Percentiles rank a stretch among this genome's conserved stretches.
Evolutionary conservation across 2,888 invertebrate genomes (phyloP).

Genomic region (Meteorus cinctellus): DNA sequence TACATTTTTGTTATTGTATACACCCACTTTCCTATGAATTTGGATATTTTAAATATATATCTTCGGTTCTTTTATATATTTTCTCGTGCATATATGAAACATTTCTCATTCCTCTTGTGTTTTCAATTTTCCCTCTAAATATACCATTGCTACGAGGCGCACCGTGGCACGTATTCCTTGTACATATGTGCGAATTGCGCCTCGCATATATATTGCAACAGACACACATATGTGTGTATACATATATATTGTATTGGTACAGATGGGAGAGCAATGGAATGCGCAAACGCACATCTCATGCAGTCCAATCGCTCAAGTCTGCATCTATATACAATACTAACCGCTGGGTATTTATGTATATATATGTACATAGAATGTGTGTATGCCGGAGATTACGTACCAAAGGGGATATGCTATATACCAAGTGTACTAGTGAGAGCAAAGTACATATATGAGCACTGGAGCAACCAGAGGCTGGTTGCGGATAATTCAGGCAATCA

Average conservation of each 20-base stretch:
- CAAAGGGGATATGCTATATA: constrained; percentile 26
- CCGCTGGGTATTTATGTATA: constrained; percentile 22
- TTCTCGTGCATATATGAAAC: background rate
- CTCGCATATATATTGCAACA: constrained; percentile 9
- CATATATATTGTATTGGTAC: constrained; percentile 4
- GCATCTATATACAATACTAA: constrained; percentile 26
- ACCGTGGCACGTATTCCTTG: constrained; percentile 42
- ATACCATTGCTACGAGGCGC: constrained; percentile 20
- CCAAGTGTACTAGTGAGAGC: background rate
- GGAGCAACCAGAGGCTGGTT: constrained; percentile 59
- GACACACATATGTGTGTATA: constrained; percentile 1
- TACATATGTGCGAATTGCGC: constrained; percentile 44
- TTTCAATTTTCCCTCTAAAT: constrained; percentile 36
- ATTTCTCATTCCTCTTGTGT: constrained; percentile 23
- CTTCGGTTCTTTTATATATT: background rate
- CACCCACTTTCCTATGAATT: too few species aligned
- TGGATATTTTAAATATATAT: too few species aligned
- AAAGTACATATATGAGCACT: constrained; percentile 44
- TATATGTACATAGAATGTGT: constrained; percentile 7
- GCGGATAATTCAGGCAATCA: constrained; percentile 73
- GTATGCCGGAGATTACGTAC: constrained; percentile 16
- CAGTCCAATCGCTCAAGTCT: constrained; percentile 42
- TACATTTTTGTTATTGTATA: too few species aligned
- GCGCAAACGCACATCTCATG: constrained; percentile 39
- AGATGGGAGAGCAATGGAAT: constrained; percentile 17